Conservation (phyloP, 2,888 invertebrate species). For the Drosophila siamana region DNA sequence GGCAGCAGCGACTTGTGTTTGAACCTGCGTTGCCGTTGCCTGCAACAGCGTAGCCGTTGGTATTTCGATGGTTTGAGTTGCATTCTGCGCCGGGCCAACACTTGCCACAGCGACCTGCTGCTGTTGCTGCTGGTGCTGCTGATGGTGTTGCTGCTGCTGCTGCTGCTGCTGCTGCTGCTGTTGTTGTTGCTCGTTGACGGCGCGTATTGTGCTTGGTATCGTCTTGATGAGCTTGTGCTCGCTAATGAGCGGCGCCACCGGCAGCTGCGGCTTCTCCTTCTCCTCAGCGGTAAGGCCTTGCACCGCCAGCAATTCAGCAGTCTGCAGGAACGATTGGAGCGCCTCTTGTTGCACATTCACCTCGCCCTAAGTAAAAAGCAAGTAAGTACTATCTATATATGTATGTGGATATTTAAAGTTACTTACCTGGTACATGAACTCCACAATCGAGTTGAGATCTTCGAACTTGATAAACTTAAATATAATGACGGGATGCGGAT, state of each 20-base stretch:
- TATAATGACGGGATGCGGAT: slow-evolving; percentile 92
- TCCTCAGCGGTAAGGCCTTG: slow-evolving; percentile 89
- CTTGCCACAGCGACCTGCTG: slow-evolving; percentile 58
- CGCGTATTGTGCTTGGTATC: slow-evolving; percentile 84
- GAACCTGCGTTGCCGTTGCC: slow-evolving; percentile 71
- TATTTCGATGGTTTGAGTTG: slow-evolving; percentile 83
- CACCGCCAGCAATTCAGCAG: slow-evolving; percentile 91
- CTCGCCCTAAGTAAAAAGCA: slow-evolving; percentile 87
- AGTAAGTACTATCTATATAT: not conserved
- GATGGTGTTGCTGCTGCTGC: slow-evolving; percentile 48
- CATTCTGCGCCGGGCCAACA: slow-evolving; percentile 73
- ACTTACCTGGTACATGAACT: slow-evolving; percentile 90
- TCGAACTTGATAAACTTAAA: slow-evolving; percentile 92
- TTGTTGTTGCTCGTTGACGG: slow-evolving; percentile 79
- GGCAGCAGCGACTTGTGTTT: slow-evolving; percentile 68
- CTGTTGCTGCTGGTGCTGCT: slow-evolving; percentile 44
- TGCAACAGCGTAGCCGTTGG: slow-evolving; percentile 81
- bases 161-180: slow-evolving; percentile 46
- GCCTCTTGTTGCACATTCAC: slow-evolving; percentile 93
- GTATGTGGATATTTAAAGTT: not conserved
- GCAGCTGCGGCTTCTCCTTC: slow-evolving; percentile 83
- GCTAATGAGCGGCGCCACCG: slow-evolving; percentile 77
- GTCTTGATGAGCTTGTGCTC: slow-evolving; percentile 85
- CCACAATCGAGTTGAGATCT: slow-evolving; percentile 91
- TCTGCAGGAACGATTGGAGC: slow-evolving; percentile 91